Evolutionary conservation across 2,888 invertebrate species (phyloP).

Genomic region (Pristionchus japonicus): DNA sequence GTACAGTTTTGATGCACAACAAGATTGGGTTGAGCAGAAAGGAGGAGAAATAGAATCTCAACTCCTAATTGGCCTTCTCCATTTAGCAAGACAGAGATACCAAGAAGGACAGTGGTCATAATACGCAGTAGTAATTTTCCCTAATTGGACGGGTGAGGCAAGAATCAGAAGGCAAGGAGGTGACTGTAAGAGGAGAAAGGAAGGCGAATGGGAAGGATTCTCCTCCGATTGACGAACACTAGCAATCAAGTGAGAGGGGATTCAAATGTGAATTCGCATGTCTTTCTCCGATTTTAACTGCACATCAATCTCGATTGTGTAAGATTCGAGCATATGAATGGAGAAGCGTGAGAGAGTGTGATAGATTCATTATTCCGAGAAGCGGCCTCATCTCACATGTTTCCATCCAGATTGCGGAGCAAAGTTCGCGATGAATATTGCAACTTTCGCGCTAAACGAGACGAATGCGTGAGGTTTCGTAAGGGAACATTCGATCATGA

Average conservation of each 20-base stretch:
- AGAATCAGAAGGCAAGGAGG: background rate
- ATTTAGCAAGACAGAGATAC: background rate
- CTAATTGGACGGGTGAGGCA: background rate
- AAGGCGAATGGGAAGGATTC: background rate
- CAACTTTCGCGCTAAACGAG: background rate
- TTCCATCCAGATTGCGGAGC: background rate
- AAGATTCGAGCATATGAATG: constrained; percentile 23
- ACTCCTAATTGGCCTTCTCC: constrained; percentile 1
- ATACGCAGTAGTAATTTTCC: background rate
- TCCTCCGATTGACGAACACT: background rate
- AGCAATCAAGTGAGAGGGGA: background rate
- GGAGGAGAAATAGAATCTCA: background rate
- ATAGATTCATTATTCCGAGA: background rate
- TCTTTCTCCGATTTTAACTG: background rate
- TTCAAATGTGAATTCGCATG: background rate
- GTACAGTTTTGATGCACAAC: background rate
- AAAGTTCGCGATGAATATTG: constrained; percentile 28
- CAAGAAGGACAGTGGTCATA: background rate
- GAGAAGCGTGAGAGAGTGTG: background rate
- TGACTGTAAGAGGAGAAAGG: background rate
- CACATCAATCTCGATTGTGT: constrained; percentile 25
- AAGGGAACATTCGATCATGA: background rate
- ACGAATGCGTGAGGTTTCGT: background rate
- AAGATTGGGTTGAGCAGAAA: background rate
- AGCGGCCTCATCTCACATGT: background rate